phyloP scores from a whole-genome alignment of 2,888 invertebrate genomes.

The Eulithis testata region DNA sequence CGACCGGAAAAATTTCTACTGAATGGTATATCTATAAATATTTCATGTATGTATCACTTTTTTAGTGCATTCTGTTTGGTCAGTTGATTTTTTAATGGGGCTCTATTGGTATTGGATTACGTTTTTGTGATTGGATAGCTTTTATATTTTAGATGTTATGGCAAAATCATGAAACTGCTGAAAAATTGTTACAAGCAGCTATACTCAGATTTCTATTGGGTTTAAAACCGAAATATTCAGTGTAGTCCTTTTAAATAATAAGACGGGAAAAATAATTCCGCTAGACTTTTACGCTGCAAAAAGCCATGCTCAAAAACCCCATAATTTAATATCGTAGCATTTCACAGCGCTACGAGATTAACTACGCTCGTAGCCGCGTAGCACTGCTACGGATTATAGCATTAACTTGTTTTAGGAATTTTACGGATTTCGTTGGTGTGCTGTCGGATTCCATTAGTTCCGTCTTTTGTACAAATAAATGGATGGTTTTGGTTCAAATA shows the following conservation, averaged over 20 bases:
- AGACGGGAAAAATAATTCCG: background rate
- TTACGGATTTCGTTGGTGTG: constrained; percentile 21
- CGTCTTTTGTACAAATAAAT: constrained; percentile 8
- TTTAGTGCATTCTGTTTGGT: constrained; percentile 52
- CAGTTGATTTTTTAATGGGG: constrained; percentile 36
- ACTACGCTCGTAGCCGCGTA: constrained; percentile 37
- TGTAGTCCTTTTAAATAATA: background rate
- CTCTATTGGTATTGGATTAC: constrained; percentile 32
- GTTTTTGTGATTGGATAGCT: constrained; percentile 4
- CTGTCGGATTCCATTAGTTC: constrained; percentile 26
- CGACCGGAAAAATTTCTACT: constrained; percentile 75
- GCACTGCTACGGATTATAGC: constrained; percentile 42
- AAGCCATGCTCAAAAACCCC: constrained; percentile 14
- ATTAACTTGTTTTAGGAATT: constrained; percentile 33
- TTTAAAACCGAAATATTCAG: background rate
- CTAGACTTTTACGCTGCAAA: constrained; percentile 1
- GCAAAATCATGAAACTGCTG: background rate
- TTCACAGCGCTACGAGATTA: constrained; percentile 41
- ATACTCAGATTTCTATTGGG: background rate
- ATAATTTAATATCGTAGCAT: constrained; percentile 34
- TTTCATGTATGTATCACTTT: constrained; percentile 61
- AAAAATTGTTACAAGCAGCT: background rate
- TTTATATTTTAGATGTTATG: constrained; percentile 4
- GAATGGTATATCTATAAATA: constrained; percentile 74
- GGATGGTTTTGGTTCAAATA: background rate